phyloP scores from a whole-genome alignment of 2,888 invertebrate genomes.

The Hypsopygia costalis region DNA sequence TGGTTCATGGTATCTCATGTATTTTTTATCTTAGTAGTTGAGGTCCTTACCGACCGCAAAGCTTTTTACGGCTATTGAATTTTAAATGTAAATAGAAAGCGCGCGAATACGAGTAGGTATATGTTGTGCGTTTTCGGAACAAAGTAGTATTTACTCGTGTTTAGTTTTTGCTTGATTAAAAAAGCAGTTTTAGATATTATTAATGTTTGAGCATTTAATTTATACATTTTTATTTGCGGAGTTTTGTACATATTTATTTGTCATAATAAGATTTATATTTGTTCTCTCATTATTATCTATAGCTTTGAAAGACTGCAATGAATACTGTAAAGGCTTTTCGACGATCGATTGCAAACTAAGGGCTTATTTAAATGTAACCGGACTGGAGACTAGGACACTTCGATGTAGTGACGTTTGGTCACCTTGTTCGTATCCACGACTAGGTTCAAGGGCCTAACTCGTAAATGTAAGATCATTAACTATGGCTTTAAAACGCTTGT shows the following conservation, averaged over 20 bases:
- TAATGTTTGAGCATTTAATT: neutral
- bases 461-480: too few species aligned
- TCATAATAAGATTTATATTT: neutral
- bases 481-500: too few species aligned
- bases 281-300: neutral
- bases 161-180: neutral
- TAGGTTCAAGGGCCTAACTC: too few species aligned
- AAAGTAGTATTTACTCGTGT: too few species aligned
- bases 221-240: neutral
- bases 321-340: too few species aligned
- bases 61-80: neutral
- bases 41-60: neutral
- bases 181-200: neutral
- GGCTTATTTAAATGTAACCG: too few species aligned
- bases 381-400: too few species aligned
- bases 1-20: neutral
- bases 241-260: neutral
- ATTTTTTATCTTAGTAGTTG: neutral
- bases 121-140: neutral
- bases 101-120: neutral
- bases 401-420: too few species aligned
- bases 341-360: too few species aligned
- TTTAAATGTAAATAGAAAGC: neutral
- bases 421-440: too few species aligned
- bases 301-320: too few species aligned